Evolutionary conservation across 2,888 invertebrate genomes (phyloP).

Genomic region (Chydorus sphaericus): DNA sequence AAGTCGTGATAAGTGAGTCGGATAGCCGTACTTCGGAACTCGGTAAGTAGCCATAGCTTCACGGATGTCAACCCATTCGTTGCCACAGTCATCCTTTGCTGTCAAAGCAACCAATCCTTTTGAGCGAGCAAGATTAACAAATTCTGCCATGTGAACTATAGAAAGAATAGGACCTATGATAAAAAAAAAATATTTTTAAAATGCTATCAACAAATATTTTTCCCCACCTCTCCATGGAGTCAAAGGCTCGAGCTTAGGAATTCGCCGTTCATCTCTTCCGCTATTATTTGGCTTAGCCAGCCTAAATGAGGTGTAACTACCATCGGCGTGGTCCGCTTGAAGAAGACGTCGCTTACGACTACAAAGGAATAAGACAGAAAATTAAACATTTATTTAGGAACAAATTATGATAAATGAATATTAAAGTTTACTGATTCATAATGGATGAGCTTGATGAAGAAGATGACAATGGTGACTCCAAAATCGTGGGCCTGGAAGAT

Average conservation of each 20-base stretch:
- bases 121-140: not conserved
- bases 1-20: conserved; percentile 12
- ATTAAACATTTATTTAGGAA: too few species aligned
- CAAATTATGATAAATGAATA: not conserved
- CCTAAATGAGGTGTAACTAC: too few species aligned
- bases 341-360: not conserved
- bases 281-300: too few species aligned
- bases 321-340: too few species aligned
- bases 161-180: not conserved
- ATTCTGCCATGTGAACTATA: not conserved
- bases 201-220: too few species aligned
- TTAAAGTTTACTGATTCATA: not conserved
- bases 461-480: too few species aligned
- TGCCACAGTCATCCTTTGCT: conserved; percentile 1
- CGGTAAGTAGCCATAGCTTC: conserved; percentile 2
- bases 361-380: too few species aligned
- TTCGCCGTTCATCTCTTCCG: not conserved
- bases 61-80: conserved; percentile 12
- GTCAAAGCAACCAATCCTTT: not conserved
- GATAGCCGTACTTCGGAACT: conserved; percentile 11
- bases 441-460: too few species aligned
- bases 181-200: too few species aligned
- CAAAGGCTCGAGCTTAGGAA: not conserved
- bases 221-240: not conserved
- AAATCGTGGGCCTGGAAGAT: too few species aligned